These are phyloP conservation scores for Lophura nycthemera DNA, from an alignment of 2,113 vertebrate species.

Conservation along the genomic window DNA sequence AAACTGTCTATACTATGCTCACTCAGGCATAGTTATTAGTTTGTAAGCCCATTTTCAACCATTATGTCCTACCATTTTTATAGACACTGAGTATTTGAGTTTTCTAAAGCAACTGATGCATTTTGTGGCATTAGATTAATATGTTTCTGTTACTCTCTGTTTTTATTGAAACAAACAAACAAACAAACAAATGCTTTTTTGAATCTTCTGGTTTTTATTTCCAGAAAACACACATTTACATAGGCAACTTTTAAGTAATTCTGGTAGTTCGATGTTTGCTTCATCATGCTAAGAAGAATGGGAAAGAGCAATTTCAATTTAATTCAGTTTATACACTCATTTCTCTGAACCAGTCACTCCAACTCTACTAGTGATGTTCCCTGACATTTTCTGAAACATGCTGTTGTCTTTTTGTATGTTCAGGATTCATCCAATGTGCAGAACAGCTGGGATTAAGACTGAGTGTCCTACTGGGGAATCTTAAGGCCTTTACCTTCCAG, in stretches of 20 bases:
- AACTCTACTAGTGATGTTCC: not conserved
- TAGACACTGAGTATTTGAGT: not conserved
- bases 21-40: not conserved
- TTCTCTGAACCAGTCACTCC: not conserved
- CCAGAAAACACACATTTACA: not conserved
- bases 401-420: not conserved
- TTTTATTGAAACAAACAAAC: not conserved
- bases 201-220: not conserved
- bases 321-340: not conserved
- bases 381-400: not conserved
- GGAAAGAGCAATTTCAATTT: conserved; percentile 9
- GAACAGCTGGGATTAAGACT: not conserved
- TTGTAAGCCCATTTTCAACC: not conserved
- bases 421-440: not conserved
- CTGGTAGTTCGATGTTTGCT: not conserved
- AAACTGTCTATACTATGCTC: too few species aligned
- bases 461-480: not conserved
- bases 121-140: not conserved
- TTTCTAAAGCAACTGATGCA: not conserved
- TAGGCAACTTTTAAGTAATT: not conserved
- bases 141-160: not conserved
- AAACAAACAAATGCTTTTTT: not conserved
- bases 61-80: not conserved
- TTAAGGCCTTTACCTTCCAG: not conserved
- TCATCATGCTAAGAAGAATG: not conserved